Evolutionary conservation across 2,888 invertebrate species (phyloP).

Genomic region (Sthenelais limicola): DNA sequence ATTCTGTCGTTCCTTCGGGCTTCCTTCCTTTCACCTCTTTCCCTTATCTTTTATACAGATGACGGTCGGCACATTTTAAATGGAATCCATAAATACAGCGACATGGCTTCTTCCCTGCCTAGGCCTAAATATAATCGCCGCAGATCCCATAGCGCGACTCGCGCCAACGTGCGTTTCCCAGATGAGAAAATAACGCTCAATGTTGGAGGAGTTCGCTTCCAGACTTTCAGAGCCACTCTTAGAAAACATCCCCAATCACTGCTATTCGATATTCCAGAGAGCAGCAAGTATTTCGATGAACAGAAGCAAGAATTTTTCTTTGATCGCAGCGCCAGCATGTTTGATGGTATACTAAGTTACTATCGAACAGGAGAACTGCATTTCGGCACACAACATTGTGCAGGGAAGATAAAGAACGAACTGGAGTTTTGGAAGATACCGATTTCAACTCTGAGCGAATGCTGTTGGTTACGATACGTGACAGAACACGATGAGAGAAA

Average conservation of each 20-base stretch:
- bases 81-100: neutral
- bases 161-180: slow-evolving; percentile 21
- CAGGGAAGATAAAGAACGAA: neutral
- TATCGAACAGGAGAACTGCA: slow-evolving; percentile 23
- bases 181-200: slow-evolving; percentile 20
- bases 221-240: too few relatives aligned
- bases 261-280: slow-evolving; percentile 10
- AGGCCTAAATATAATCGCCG: neutral
- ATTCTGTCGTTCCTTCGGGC: too few relatives aligned
- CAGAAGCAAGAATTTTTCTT: slow-evolving; percentile 34
- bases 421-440: slow-evolving; percentile 22
- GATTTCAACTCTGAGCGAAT: slow-evolving; percentile 2
- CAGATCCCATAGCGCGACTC: slow-evolving; percentile 27
- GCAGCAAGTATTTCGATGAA: slow-evolving; percentile 22
- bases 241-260: too few relatives aligned
- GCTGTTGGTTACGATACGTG: slow-evolving; percentile 5
- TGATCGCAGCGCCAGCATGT: slow-evolving; percentile 20
- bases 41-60: too few relatives aligned
- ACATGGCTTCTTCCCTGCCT: slow-evolving; percentile 8
- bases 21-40: too few relatives aligned
- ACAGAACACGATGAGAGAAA: neutral
- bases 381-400: neutral
- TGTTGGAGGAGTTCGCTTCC: neutral
- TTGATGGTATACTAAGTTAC: slow-evolving; percentile 16
- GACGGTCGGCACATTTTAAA: slow-evolving; percentile 8